Evolutionary conservation across 2,888 invertebrate species (phyloP).

Genomic region (Lissocephala sabroskyi): DNA sequence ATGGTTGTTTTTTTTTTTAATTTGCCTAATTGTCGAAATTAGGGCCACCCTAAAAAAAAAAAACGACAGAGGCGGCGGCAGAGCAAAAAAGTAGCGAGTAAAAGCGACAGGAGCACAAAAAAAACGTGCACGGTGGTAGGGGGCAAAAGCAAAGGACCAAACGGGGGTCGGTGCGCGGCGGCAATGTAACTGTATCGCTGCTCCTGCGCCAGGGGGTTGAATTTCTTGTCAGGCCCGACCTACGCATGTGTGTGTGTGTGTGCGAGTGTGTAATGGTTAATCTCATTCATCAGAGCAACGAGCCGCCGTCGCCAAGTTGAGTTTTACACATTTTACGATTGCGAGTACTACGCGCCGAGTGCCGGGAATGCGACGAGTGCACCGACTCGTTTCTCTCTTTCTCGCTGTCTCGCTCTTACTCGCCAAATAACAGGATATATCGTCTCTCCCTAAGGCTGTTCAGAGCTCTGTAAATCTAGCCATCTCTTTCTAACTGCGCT

Average conservation of each 20-base stretch:
- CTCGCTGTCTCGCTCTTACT: not conserved
- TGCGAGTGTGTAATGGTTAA: conserved; percentile 44
- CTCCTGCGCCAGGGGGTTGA: conserved; percentile 48
- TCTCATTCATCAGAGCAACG: conserved; percentile 65
- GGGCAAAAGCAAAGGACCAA: conserved; percentile 28
- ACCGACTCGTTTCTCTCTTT: conserved; percentile 1
- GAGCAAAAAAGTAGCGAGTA: conserved; percentile 38
- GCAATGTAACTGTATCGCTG: conserved; percentile 19
- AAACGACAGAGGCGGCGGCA: conserved; percentile 19
- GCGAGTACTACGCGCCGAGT: conserved; percentile 46
- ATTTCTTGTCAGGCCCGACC: conserved; percentile 24
- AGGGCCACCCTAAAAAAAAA: no score
- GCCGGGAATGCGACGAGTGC: not conserved
- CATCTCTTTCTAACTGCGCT: conserved; percentile 27
- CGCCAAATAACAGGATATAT: conserved; percentile 4
- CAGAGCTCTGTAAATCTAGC: conserved; percentile 40
- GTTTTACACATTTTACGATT: conserved; percentile 61
- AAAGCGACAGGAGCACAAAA: conserved; percentile 19
- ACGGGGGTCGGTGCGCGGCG: conserved; percentile 12
- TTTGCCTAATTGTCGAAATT: no score
- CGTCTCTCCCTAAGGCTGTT: conserved; percentile 1
- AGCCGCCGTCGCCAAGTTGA: conserved; percentile 25
- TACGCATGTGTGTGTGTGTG: conserved; percentile 15
- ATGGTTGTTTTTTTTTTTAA: no score
- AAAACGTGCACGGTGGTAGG: no score